Conservation (phyloP, 2,113 vertebrate genomes). For the Hypomesus transpacificus region DNA sequence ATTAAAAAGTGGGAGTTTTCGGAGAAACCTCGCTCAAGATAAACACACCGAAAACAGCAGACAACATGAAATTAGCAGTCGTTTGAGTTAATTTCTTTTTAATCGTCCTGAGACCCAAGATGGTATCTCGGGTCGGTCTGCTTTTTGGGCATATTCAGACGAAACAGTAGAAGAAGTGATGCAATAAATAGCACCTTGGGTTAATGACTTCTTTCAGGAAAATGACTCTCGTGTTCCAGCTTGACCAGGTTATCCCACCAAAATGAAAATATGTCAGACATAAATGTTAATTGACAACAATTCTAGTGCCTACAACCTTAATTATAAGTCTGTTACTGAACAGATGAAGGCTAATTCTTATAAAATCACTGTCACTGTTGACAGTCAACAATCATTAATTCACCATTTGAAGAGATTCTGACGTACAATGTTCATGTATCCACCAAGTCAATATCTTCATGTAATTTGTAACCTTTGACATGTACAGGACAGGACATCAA, state of each 20-base stretch:
- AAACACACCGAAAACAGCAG: slow-evolving; percentile 75
- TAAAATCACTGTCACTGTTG: not conserved
- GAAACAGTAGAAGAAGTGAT: slow-evolving; percentile 57
- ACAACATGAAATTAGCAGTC: slow-evolving; percentile 74
- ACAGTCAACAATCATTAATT: not conserved
- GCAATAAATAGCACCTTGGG: slow-evolving; percentile 36
- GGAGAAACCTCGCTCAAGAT: slow-evolving; percentile 70
- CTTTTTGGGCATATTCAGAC: slow-evolving; percentile 57
- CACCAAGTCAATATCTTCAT: slow-evolving; percentile 11
- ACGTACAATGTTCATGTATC: slow-evolving; percentile 22
- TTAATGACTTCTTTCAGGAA: slow-evolving; percentile 5
- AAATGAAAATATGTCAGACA: not conserved
- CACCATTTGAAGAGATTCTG: slow-evolving; percentile 4
- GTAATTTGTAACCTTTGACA: slow-evolving; percentile 33
- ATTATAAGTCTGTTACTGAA: too few species aligned
- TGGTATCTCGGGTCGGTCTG: slow-evolving; percentile 69
- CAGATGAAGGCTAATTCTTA: too few species aligned
- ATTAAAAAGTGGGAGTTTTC: slow-evolving; percentile 79
- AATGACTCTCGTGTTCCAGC: not conserved
- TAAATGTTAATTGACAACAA: too few species aligned
- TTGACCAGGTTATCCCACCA: not conserved
- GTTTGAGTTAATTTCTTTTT: slow-evolving; percentile 71
- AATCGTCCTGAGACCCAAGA: slow-evolving; percentile 68
- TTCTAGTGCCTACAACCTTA: too few species aligned
- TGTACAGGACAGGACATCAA: slow-evolving; percentile 8